Evolutionary conservation across 2,113 vertebrate genomes (phyloP).

Genomic region (Pagrus major): DNA sequence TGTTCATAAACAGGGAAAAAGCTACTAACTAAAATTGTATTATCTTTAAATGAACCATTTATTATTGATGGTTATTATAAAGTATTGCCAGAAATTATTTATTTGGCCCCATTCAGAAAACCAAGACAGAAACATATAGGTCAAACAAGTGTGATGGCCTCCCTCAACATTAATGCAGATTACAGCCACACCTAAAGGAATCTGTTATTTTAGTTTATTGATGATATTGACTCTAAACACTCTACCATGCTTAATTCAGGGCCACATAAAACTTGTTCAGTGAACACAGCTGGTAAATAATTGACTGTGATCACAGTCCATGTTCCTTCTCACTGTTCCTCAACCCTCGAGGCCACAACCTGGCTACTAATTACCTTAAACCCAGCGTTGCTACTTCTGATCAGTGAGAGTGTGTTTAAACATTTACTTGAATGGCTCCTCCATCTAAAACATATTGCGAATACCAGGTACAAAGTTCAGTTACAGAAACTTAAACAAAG

Average conservation of each 20-base stretch:
- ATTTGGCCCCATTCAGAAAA: background rate
- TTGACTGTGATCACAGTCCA: slow-evolving; percentile 41
- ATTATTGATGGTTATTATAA: too few species aligned
- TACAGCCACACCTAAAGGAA: background rate
- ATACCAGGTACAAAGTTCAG: slow-evolving; percentile 31
- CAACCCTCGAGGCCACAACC: background rate
- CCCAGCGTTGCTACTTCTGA: background rate
- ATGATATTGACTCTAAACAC: background rate
- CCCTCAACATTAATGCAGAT: background rate
- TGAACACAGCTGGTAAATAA: slow-evolving; percentile 47
- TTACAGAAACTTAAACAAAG: background rate
- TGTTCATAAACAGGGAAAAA: too few species aligned
- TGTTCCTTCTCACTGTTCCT: background rate
- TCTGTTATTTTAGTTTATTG: background rate
- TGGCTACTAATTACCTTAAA: slow-evolving; percentile 54
- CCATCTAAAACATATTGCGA: background rate
- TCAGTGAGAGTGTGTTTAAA: slow-evolving; percentile 48
- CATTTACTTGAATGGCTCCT: slow-evolving; percentile 53
- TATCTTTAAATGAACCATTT: too few species aligned
- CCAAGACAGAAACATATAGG: background rate
- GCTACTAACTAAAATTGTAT: too few species aligned
- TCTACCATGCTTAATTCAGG: background rate
- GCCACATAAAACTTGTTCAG: slow-evolving; percentile 6
- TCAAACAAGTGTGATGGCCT: background rate
- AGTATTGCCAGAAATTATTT: background rate